Evolutionary conservation across 2,888 invertebrate species (phyloP).

Genomic region (Trypoxylon attenuatum): DNA sequence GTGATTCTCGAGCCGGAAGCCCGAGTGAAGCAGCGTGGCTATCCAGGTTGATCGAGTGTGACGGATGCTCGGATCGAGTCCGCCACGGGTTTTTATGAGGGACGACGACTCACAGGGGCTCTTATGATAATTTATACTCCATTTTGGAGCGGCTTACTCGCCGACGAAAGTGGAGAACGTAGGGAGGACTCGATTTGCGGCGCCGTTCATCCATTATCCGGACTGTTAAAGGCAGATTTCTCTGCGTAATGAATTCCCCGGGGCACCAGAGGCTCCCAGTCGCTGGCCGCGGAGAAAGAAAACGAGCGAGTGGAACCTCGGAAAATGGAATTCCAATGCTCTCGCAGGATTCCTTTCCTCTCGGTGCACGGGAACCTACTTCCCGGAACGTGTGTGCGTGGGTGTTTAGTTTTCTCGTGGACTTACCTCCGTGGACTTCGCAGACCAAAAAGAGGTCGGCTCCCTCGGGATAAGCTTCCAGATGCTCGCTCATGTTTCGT

Average conservation of each 20-base stretch:
- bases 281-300: no score
- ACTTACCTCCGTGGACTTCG: slow-evolving; percentile 90
- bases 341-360: neutral
- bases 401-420: no score
- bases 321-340: no score
- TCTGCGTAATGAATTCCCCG: no score
- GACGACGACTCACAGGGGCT: slow-evolving; percentile 7
- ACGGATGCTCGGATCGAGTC: slow-evolving; percentile 27
- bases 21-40: neutral
- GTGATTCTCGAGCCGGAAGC: neutral
- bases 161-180: no score
- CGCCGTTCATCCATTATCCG: neutral
- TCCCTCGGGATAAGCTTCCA: slow-evolving; percentile 92
- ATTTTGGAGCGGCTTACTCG: no score
- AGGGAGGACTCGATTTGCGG: no score
- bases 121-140: slow-evolving; percentile 32
- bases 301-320: no score
- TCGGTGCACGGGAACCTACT: neutral
- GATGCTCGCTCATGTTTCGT: slow-evolving; percentile 85
- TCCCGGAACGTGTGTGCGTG: no score
- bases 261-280: no score
- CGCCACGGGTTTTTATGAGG: slow-evolving; percentile 9
- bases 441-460: slow-evolving; percentile 88
- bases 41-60: slow-evolving; percentile 41
- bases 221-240: neutral